Evolutionary conservation across 2,113 vertebrate species (phyloP).

Genomic region (Gallinago undulata): DNA sequence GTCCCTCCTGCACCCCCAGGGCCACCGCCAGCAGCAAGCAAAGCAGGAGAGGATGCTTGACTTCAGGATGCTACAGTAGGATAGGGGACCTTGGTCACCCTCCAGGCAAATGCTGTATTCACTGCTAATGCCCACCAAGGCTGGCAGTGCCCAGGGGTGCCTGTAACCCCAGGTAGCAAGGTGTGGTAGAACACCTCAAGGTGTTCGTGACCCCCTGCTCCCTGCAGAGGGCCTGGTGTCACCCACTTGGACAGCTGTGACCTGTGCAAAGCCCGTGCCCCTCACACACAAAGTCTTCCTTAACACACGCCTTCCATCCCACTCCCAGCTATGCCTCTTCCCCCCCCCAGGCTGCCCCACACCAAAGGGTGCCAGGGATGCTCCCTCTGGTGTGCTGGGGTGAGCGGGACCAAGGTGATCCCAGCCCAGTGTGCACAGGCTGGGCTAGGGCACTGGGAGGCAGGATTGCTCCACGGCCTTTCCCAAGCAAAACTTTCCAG

Average conservation of each 20-base stretch:
- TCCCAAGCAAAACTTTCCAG: background rate
- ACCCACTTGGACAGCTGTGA: background rate
- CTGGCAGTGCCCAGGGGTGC: background rate
- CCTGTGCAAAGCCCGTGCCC: fast-evolving
- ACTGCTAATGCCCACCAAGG: background rate
- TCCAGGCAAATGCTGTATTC: background rate
- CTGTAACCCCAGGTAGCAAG: background rate
- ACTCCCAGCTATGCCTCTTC: background rate
- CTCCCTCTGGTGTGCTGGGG: fast-evolving
- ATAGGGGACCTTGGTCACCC: background rate
- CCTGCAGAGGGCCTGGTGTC: background rate
- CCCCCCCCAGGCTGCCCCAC: background rate
- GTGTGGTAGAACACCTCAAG: background rate
- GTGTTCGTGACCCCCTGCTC: background rate
- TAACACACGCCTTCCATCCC: background rate
- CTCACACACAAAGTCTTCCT: background rate
- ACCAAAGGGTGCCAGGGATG: background rate
- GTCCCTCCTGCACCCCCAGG: fast-evolving
- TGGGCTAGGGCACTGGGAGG: background rate
- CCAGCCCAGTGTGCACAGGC: background rate
- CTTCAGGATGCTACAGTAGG: background rate
- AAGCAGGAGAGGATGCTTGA: background rate
- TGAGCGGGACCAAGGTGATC: background rate
- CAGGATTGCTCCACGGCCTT: background rate
- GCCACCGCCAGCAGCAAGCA: fast-evolving